Evolutionary conservation across 2,797 vertebrate genomes (phyloP).

Genomic region (Antrozous pallidus): DNA sequence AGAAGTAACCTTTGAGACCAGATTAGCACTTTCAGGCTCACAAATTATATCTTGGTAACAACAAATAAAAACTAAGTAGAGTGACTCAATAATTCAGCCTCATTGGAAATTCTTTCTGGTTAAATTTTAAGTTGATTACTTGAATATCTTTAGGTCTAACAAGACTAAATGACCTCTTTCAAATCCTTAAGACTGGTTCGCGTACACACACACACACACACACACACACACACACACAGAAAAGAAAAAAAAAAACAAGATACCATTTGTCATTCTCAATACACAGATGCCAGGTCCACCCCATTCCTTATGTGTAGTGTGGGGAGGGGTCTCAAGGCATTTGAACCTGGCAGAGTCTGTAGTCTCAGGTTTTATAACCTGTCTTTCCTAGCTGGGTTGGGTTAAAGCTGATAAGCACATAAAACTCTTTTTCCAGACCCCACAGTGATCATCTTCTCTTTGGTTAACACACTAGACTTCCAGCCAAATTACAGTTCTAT

Average conservation of each 20-base stretch:
- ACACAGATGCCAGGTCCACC: neutral
- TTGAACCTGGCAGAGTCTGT: neutral
- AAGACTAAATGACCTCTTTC: neutral
- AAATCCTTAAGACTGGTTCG: neutral
- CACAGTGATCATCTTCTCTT: too few species aligned
- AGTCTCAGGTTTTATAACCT: too few species aligned
- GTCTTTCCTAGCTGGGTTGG: neutral
- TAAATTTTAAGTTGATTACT: neutral
- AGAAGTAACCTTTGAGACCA: neutral
- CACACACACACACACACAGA: neutral
- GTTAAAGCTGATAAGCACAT: neutral
- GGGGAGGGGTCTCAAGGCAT: neutral
- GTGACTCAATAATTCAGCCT: neutral
- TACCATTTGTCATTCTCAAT: neutral
- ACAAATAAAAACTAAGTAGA: neutral
- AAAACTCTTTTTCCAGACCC: neutral
- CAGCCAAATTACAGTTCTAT: neutral
- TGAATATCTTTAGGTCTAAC: neutral
- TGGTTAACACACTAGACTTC: neutral
- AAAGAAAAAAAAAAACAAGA: too few species aligned
- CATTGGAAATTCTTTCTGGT: neutral
- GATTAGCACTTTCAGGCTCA: neutral
- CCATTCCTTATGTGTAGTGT: neutral
- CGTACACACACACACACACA: neutral
- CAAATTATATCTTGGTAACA: neutral